Evolutionary conservation across 35 echinoderm and acorn worm genomes (phyloP).

Genomic region (Chiridota heheva): DNA sequence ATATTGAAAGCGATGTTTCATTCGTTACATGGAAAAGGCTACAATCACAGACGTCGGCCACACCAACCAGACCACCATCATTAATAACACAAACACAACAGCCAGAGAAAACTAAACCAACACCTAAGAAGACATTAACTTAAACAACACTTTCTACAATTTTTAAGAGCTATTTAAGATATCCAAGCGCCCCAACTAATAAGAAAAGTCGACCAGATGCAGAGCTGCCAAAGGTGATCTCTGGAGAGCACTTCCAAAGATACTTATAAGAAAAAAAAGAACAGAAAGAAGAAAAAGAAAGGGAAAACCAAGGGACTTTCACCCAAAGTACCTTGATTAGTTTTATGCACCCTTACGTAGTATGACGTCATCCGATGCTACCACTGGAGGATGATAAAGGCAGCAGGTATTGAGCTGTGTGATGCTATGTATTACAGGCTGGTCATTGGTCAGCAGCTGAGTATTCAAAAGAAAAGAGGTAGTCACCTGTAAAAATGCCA

Average conservation of each 20-base stretch:
- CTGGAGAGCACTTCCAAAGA: conserved; percentile 12
- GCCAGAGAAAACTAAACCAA: too few relatives aligned
- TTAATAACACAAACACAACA: background rate
- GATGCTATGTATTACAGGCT: too few relatives aligned
- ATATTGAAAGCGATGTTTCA: conserved; percentile 16
- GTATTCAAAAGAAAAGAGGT: too few relatives aligned
- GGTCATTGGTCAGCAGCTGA: too few relatives aligned
- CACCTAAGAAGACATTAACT: too few relatives aligned
- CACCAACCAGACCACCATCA: background rate
- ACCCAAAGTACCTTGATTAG: too few relatives aligned
- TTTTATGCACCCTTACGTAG: too few relatives aligned
- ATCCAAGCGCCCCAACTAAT: conserved; percentile 26
- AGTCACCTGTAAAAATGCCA: too few relatives aligned
- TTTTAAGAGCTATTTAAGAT: conserved; percentile 24
- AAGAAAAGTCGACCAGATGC: background rate
- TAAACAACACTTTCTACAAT: too few relatives aligned
- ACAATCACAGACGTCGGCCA: background rate
- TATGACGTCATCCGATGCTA: too few relatives aligned
- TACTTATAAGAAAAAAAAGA: conserved; percentile 33
- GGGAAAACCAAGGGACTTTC: background rate
- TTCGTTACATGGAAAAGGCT: conserved; percentile 37
- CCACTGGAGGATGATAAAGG: too few relatives aligned
- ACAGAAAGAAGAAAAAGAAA: conserved; percentile 17
- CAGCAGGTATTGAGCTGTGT: too few relatives aligned
- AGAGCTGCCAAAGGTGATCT: conserved; percentile 35